Base-by-base conservation (phyloP, 2,113 vertebrate species). In the Cynopterus brachyotis region DNA sequence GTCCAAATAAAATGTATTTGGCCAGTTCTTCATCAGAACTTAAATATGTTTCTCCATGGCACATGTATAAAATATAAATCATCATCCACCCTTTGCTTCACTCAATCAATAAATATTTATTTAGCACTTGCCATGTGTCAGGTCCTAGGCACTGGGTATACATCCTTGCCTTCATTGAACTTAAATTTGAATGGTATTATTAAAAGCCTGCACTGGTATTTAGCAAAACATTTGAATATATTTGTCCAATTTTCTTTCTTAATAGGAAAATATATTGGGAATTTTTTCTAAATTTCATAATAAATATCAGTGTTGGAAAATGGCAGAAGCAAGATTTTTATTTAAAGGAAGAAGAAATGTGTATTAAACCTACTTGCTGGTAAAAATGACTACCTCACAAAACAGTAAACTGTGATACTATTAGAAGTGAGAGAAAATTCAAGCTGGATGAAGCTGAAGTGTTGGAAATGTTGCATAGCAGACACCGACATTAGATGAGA, bases 171-270 rank as follows among this genome's bases (percentile, higher is more conserved):
- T 76, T 94, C 16, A 60, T 0, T 45, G 55, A 92, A 73, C 73
- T 92, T 76, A 78, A 84, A 13, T 64, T 60, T 60, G 47, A 92
- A 9, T 87, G 40, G 40, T 90, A 89, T 59, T 94, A 32, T 69
- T 37, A 70, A 70, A 95, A 79, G 53, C 5, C 26, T 32, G 87
- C 40, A 79, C 0, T 50, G 10, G 26, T 79, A 83, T 78, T 94
- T 87, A 91, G 30, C 64, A 85, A 96, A 93, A 84, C 12, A 89
- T 78, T 75, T 94, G 22, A 5, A 75, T 72, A 62, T 53, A 64
- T 86, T 57, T 83, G 22, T 35, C 24, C 32, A 62, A 70, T 59
- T 91, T 67, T 84, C 19, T 28, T 60, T 91, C 69, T 64, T 67
- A 88, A 60, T 88, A 40, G 3, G 37, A 94, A 93, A 84, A 80